Conservation (phyloP, 2,888 invertebrate genomes). For the Melanotus villosus region DNA sequence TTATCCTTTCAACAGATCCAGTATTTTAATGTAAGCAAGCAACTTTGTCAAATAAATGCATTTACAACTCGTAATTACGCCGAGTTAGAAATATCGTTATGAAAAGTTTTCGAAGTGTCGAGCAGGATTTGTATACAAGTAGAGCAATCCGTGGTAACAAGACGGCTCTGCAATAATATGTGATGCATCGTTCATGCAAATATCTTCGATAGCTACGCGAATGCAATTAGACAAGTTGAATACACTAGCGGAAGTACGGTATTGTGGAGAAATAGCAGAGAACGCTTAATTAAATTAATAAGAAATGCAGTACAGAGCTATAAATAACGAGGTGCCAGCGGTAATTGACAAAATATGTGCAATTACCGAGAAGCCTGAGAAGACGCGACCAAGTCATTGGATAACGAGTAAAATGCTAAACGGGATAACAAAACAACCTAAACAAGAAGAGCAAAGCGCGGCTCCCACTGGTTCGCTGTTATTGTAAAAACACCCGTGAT, state of each 20-base stretch:
- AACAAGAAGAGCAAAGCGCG: constrained; percentile 7
- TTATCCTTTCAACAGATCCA: no score
- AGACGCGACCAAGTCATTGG: constrained; percentile 39
- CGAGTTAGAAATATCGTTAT: no score
- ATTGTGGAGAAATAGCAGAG: constrained; percentile 26
- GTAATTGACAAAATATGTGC: constrained; percentile 41
- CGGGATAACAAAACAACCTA: constrained; percentile 24
- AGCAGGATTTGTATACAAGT: no score
- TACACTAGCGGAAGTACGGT: constrained; percentile 21
- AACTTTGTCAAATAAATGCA: no score
- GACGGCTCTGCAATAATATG: background rate
- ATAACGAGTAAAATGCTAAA: constrained; percentile 37
- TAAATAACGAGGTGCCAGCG: constrained; percentile 39
- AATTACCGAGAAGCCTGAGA: constrained; percentile 38
- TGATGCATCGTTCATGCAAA: constrained; percentile 37
- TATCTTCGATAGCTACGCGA: constrained; percentile 23
- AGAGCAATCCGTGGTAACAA: background rate
- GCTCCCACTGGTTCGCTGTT: constrained; percentile 31
- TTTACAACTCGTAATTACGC: no score
- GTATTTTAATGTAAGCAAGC: no score
- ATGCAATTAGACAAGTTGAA: constrained; percentile 18
- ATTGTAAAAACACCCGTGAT: constrained; percentile 34
- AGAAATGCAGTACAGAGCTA: constrained; percentile 36
- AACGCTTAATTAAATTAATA: constrained; percentile 44
- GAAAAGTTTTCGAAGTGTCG: no score